Evolutionary conservation across 2,113 vertebrate species (phyloP).

Genomic region (Dipodomys spectabilis): DNA sequence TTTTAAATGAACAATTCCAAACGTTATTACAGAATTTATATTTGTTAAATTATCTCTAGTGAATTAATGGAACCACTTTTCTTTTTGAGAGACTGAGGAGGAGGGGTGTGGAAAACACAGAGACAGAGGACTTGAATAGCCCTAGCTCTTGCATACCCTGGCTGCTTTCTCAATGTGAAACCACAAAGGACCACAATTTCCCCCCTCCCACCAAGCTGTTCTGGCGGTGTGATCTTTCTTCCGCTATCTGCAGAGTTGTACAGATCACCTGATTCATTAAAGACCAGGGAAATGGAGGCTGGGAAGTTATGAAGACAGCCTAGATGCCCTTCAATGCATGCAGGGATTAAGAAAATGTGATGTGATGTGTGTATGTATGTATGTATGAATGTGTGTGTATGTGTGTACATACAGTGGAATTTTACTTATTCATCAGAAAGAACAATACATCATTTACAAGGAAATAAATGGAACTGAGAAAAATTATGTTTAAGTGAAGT

Average conservation of each 20-base stretch:
- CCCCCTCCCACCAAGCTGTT: background rate
- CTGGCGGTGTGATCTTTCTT: background rate
- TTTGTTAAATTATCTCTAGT: slow-evolving; percentile 29
- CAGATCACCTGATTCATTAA: background rate
- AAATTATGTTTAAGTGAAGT: too few relatives aligned
- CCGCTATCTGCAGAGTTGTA: background rate
- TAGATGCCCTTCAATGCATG: too few relatives aligned
- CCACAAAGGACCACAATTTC: background rate
- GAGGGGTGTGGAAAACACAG: background rate
- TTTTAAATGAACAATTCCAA: slow-evolving; percentile 70
- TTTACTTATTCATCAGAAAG: too few relatives aligned
- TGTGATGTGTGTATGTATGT: too few relatives aligned
- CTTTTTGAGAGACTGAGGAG: background rate
- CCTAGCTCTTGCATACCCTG: background rate
- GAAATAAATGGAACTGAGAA: too few relatives aligned
- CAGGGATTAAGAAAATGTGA: too few relatives aligned
- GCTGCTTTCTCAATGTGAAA: background rate
- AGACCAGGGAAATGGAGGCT: background rate
- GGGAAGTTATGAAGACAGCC: too few relatives aligned
- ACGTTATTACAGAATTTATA: slow-evolving; percentile 13
- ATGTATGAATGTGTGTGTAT: too few relatives aligned
- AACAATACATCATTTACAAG: too few relatives aligned
- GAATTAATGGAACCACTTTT: background rate
- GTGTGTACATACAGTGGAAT: too few relatives aligned
- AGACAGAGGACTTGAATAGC: background rate